Conservation (phyloP, 2,113 vertebrate genomes). For the Spea multiplicata region DNA sequence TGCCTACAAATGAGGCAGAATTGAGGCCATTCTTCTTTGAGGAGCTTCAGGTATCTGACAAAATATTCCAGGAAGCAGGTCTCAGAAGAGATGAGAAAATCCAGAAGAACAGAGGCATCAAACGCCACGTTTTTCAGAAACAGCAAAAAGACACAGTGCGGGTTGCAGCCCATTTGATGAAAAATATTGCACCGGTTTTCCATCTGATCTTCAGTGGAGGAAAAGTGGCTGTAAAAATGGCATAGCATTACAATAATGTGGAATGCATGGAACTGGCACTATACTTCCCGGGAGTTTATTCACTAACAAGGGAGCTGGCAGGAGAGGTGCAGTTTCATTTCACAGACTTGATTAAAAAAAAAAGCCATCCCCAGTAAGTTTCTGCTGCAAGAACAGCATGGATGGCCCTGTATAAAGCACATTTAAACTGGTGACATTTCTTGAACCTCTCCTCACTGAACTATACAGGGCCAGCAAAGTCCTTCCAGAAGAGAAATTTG, state of each 20-base stretch:
- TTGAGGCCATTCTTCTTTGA: slow-evolving; percentile 69
- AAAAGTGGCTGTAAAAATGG: background rate
- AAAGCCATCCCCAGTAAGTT: too few relatives aligned
- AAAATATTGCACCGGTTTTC: slow-evolving; percentile 45
- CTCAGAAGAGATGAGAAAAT: slow-evolving; percentile 92
- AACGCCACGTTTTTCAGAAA: slow-evolving; percentile 79
- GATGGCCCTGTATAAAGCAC: too few relatives aligned
- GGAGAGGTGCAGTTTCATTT: too few relatives aligned
- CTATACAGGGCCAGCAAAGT: too few relatives aligned
- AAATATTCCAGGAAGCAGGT: slow-evolving; percentile 94
- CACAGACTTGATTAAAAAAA: too few relatives aligned
- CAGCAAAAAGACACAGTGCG: slow-evolving; percentile 85
- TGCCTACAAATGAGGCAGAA: slow-evolving; percentile 65
- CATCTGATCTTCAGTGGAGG: slow-evolving; percentile 42
- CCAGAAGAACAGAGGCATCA: slow-evolving; percentile 83
- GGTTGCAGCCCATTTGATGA: slow-evolving; percentile 73
- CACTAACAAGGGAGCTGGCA: too few relatives aligned
- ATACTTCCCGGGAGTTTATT: too few relatives aligned
- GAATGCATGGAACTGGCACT: too few relatives aligned
- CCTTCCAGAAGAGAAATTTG: too few relatives aligned
- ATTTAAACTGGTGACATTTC: too few relatives aligned
- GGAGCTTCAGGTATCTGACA: slow-evolving; percentile 82
- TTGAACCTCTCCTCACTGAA: too few relatives aligned
- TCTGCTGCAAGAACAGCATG: too few relatives aligned
- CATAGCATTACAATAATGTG: background rate